These are phyloP conservation scores for Castor canadensis DNA, from an alignment of 2,113 vertebrate genomes.

Conservation along the genomic window DNA sequence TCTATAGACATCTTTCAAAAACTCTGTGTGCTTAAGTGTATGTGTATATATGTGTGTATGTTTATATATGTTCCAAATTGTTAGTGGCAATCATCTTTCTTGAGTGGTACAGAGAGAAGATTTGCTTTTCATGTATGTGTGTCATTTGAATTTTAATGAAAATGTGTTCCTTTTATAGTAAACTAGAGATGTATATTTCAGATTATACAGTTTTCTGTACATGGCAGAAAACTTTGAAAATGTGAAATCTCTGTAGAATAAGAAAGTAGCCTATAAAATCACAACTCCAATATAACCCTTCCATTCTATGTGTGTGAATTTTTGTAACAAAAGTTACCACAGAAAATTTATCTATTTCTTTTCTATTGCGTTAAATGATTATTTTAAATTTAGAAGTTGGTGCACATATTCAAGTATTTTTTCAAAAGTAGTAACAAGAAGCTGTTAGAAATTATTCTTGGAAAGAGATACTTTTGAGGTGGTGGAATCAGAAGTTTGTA, in stretches of 20 bases:
- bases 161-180: constrained; percentile 35
- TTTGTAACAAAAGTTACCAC: not conserved
- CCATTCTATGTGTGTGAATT: not conserved
- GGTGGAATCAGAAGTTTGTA: not conserved
- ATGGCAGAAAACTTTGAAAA: not conserved
- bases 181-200: not conserved
- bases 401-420: not conserved
- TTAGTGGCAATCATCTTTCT: not conserved
- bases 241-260: not conserved
- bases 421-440: too few species aligned
- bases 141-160: constrained; percentile 37
- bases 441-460: not conserved
- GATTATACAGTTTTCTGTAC: not conserved
- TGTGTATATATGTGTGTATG: not conserved
- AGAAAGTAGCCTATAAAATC: not conserved
- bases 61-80: not conserved
- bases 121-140: not conserved
- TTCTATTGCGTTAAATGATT: not conserved
- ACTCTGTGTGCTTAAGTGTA: not conserved
- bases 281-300: not conserved
- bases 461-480: not conserved
- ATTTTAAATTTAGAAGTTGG: not conserved
- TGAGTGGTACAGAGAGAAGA: not conserved
- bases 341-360: not conserved
- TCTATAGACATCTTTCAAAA: not conserved